Conservation (phyloP, 1,140 invertebrate species). For the Melipona quadrifasciata region DNA sequence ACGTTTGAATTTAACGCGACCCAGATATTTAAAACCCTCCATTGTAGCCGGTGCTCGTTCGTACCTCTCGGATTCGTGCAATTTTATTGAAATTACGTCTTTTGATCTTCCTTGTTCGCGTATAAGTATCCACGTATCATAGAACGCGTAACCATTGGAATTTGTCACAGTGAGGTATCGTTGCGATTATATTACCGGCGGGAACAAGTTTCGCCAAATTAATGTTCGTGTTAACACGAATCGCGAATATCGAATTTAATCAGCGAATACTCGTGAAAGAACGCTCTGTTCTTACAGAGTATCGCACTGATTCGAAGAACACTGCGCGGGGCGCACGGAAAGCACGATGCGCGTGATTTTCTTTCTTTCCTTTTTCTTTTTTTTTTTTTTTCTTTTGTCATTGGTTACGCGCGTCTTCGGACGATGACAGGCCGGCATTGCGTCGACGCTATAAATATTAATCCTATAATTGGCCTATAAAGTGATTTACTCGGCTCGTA, state of each 20-base stretch:
- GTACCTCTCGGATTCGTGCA: too few relatives aligned
- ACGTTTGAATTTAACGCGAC: neutral
- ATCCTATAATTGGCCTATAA: conserved; percentile 76
- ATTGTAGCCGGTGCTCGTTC: neutral
- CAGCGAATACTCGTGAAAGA: neutral
- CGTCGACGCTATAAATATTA: conserved; percentile 75
- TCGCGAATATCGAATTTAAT: neutral
- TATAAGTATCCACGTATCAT: neutral
- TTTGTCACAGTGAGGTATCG: too few relatives aligned
- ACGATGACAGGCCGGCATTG: conserved; percentile 22
- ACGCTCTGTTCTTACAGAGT: neutral
- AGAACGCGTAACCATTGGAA: too few relatives aligned
- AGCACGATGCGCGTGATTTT: neutral
- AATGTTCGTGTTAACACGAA: neutral
- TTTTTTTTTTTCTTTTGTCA: conserved; percentile 24
- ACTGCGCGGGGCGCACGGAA: neutral
- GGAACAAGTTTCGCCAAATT: neutral
- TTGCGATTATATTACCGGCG: too few relatives aligned
- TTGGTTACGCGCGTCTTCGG: conserved; percentile 21
- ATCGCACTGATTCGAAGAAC: neutral
- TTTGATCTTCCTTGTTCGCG: neutral
- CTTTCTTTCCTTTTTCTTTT: too few relatives aligned
- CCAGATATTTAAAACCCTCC: neutral
- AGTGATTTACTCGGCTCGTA: conserved; percentile 74
- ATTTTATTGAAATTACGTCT: too few relatives aligned